phyloP scores from a whole-genome alignment of 2,797 vertebrate species.

The Lepidocolaptes lacrymiger region DNA sequence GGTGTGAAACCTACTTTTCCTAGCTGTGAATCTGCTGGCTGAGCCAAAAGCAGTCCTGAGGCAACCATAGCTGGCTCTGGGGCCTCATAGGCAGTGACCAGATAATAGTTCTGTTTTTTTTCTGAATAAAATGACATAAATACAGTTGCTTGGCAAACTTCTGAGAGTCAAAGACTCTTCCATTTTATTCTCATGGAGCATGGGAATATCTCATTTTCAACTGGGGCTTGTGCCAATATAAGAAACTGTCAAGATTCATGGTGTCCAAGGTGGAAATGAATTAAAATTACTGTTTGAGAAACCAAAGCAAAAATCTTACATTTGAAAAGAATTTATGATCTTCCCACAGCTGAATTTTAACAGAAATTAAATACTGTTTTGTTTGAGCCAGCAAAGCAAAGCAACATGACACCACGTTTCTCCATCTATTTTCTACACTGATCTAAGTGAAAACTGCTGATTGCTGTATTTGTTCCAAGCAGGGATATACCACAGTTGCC shows the following conservation, averaged over 20 bases:
- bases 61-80: not conserved
- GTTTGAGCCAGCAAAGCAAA: not conserved
- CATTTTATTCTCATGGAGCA: not conserved
- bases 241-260: rapidly evolving
- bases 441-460: not conserved
- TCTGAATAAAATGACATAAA: rapidly evolving
- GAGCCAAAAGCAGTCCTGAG: not conserved
- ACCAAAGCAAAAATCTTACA: not conserved
- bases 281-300: not conserved
- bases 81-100: not conserved
- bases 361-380: not conserved
- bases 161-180: rapidly evolving
- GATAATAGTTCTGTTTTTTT: not conserved
- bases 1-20: not conserved
- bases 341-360: not conserved
- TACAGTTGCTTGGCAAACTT: not conserved
- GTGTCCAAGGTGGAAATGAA: not conserved
- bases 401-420: not conserved
- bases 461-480: conserved; percentile 22
- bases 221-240: rapidly evolving
- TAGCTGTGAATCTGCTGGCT: not conserved
- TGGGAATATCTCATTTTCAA: not conserved
- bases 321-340: not conserved
- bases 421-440: not conserved
- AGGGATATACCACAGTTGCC: not conserved